Evolutionary conservation across 1,140 invertebrate species (phyloP), one percentile per base, ranked within the genome.

Genomic region (Marisa cornuarietis): DNA sequence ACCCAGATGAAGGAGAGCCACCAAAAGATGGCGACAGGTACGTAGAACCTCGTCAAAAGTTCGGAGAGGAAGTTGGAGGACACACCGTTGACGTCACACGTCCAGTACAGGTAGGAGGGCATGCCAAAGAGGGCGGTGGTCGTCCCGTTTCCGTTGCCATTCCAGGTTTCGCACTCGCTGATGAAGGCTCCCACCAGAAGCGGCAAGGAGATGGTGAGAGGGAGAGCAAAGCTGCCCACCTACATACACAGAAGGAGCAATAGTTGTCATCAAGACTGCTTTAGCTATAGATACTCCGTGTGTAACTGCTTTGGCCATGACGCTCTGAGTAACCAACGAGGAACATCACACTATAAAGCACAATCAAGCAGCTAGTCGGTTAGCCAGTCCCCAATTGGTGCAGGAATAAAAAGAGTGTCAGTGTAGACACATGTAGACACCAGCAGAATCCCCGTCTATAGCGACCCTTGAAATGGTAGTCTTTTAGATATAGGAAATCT

Each of bases 1-100:
- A 87, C 85, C 86, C 85, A 88, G 80, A 87, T 86, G 78, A 85
- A 88, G 18, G 85, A 88, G 49, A 87, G 79, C 87, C 85, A 90
- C 87, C 84, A 90, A 61, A 79, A 79, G 5, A 89, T 24, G 22
- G 84, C 82, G 22, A 85, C 76, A 11, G 86, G 85, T 65, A 87
- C 76, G 69, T 83, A 86, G 77, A 86, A 89, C 61, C 86, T 83
- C 49, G 76, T 78, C 58, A 85, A 77, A 24, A 87, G 80, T 1
- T 58, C 83, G 26, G 76, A 76, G 61, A 88, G 79, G 78, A 85
- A 88, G 79, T 83, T 81, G 22, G 71, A 58, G 11, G 83, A 85
- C 42, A 81, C 24, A 18, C 86, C 85, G 62, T 83, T 81, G 1
- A 86, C 75, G 74, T 88, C 86, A 81, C 88, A 89, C 7, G 83